Evolutionary conservation across 2,113 vertebrate genomes (phyloP).

Genomic region (Pelodiscus sinensis): DNA sequence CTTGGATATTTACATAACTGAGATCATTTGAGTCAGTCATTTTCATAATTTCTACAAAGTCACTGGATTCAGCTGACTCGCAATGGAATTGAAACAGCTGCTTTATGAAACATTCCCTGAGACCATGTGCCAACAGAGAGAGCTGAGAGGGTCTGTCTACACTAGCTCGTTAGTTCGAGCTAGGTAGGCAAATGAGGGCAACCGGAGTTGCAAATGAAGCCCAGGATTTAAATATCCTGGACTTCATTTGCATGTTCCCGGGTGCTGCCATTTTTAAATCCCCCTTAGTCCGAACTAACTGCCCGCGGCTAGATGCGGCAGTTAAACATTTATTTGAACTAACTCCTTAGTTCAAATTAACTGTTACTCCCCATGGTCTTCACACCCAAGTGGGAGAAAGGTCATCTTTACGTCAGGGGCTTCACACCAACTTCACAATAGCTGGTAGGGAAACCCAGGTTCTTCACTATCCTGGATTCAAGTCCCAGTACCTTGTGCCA

Average conservation of each 20-base stretch:
- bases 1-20: background rate
- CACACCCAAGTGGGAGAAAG: background rate
- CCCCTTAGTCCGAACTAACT: too few relatives aligned
- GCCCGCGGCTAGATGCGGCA: too few relatives aligned
- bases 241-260: too few relatives aligned
- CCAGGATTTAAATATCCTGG: too few relatives aligned
- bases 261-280: too few relatives aligned
- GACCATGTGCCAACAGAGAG: rapidly evolving
- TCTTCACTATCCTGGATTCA: background rate
- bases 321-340: too few relatives aligned
- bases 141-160: too few relatives aligned
- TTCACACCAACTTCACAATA: background rate
- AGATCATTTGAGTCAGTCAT: background rate
- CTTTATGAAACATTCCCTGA: background rate
- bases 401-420: background rate
- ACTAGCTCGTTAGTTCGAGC: too few relatives aligned
- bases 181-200: too few relatives aligned
- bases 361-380: too few relatives aligned
- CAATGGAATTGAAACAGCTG: background rate
- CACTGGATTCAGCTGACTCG: background rate
- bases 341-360: too few relatives aligned
- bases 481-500: background rate
- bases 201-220: too few relatives aligned
- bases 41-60: background rate
- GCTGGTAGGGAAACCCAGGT: background rate